A percentile compares a stretch with the other conserved stretches of the same genome.
These are phyloP conservation scores for Tachina grossa DNA, from an alignment of 2,888 invertebrate genomes.

Conservation along the genomic window DNA sequence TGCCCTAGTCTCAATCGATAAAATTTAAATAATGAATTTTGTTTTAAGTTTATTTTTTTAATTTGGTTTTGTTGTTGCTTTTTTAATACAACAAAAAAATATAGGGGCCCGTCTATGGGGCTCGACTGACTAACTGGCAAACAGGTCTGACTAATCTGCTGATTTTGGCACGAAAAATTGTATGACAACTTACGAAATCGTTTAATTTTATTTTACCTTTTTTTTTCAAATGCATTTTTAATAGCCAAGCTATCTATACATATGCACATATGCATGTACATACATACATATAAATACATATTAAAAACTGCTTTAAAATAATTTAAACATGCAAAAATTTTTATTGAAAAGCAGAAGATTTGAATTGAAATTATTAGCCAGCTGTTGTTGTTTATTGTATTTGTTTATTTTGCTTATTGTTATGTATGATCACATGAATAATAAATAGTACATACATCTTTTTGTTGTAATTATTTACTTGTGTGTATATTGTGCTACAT, in stretches of 20 bases:
- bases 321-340: not conserved
- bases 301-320: not conserved
- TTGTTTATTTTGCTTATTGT: not conserved
- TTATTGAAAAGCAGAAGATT: not conserved
- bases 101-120: slow-evolving; percentile 69
- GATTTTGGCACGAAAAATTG: slow-evolving; percentile 66
- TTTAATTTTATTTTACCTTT: slow-evolving; percentile 41
- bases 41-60: slow-evolving; percentile 10
- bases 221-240: slow-evolving; percentile 5
- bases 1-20: slow-evolving; percentile 34
- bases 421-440: not conserved
- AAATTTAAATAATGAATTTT: slow-evolving; percentile 42
- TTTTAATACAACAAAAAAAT: slow-evolving; percentile 29
- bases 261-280: not conserved
- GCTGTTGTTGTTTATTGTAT: not conserved
- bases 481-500: slow-evolving; percentile 39
- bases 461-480: slow-evolving; percentile 39
- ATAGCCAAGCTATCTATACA: not conserved
- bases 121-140: slow-evolving; percentile 56
- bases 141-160: slow-evolving; percentile 30
- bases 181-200: slow-evolving; percentile 65
- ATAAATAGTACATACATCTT: too few species aligned
- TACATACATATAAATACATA: not conserved
- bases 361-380: not conserved
- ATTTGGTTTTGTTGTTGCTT: slow-evolving; percentile 6